Evolutionary conservation across 1,140 invertebrate species (phyloP).

Genomic region (Polypedilum pembai): DNA sequence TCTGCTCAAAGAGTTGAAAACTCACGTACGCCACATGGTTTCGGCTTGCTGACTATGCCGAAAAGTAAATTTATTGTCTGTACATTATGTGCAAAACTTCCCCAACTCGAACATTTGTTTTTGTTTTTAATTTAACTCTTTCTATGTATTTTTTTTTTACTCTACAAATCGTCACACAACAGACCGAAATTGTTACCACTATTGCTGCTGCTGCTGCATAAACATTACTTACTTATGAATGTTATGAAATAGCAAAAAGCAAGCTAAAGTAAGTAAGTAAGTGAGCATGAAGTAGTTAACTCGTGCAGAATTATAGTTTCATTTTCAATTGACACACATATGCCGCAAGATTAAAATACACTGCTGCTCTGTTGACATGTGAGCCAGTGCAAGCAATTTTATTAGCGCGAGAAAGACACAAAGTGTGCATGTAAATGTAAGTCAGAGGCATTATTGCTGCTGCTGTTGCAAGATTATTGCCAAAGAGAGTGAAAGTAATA

Average conservation of each 20-base stretch:
- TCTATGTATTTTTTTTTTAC: too few relatives aligned
- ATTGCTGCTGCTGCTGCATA: not conserved
- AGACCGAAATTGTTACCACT: not conserved
- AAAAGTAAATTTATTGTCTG: not conserved
- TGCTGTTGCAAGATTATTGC: constrained; percentile 9
- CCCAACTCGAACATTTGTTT: not conserved
- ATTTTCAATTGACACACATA: constrained; percentile 11
- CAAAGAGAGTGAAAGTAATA: constrained; percentile 24
- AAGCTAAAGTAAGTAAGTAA: not conserved
- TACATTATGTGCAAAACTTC: not conserved
- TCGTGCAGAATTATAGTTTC: constrained; percentile 21
- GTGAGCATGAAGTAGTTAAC: not conserved
- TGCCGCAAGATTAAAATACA: too few relatives aligned
- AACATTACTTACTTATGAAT: not conserved
- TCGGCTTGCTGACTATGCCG: not conserved
- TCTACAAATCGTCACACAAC: constrained; percentile 9
- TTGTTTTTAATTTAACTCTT: too few relatives aligned
- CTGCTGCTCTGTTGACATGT: too few relatives aligned
- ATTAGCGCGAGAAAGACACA: too few relatives aligned
- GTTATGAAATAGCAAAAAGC: constrained; percentile 23
- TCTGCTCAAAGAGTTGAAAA: not conserved
- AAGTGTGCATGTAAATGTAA: not conserved
- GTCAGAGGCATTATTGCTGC: not conserved
- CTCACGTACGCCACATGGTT: constrained; percentile 22
- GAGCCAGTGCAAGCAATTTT: too few relatives aligned